phyloP scores from a whole-genome alignment of 2,113 vertebrate species.

The Sterrhoptilus dennistouni region DNA sequence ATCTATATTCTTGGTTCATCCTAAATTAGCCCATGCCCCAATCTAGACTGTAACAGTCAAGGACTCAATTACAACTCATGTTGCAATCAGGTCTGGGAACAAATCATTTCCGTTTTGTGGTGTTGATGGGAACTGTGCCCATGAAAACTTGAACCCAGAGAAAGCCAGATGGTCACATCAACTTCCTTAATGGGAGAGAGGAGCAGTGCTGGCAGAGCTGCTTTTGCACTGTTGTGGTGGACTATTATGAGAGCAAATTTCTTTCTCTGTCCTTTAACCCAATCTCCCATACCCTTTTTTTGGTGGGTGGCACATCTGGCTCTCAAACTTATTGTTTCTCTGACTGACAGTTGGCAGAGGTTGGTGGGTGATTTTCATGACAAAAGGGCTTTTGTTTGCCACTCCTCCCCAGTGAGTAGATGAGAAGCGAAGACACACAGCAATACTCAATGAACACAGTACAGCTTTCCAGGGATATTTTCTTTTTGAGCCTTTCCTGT shows the following conservation, averaged over 20 bases:
- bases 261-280: conserved; percentile 41
- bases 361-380: conserved; percentile 66
- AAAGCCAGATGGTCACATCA: conserved; percentile 59
- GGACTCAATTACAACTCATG: conserved; percentile 50
- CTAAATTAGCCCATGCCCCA: conserved; percentile 47
- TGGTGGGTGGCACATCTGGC: conserved; percentile 61
- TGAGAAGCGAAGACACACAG: conserved; percentile 56
- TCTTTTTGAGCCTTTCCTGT: conserved; percentile 43
- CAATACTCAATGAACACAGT: conserved; percentile 34
- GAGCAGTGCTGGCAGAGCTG: conserved; percentile 24
- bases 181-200: conserved; percentile 12
- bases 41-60: conserved; percentile 31
- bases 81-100: conserved; percentile 64
- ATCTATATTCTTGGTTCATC: conserved; percentile 35
- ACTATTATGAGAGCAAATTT: conserved; percentile 38
- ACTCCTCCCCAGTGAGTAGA: conserved; percentile 37
- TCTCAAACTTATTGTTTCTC: conserved; percentile 57
- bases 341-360: conserved; percentile 67
- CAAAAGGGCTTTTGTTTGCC: conserved; percentile 65
- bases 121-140: conserved; percentile 35
- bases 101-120: conserved; percentile 58
- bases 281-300: neutral
- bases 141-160: conserved; percentile 57
- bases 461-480: conserved; percentile 55
- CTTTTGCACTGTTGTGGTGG: conserved; percentile 9